These are phyloP conservation scores for Patiria pectinifera DNA, from an alignment of 53 echinoderm and acorn worm species.

Conservation along the genomic window DNA sequence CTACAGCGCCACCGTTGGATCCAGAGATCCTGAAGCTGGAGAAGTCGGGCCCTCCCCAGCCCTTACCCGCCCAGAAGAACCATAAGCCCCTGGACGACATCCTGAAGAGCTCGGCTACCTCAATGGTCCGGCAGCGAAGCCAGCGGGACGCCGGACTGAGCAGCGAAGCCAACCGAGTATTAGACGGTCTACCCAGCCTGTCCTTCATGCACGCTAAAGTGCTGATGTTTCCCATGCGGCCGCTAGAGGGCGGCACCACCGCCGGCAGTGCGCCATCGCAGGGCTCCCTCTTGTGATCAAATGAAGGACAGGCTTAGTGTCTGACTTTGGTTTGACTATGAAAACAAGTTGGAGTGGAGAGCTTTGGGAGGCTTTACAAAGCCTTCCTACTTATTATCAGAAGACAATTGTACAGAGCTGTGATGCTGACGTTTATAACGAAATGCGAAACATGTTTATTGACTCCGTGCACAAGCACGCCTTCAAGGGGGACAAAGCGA, in stretches of 20 bases:
- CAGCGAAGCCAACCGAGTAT: conserved; percentile 78
- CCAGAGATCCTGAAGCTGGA: conserved; percentile 88
- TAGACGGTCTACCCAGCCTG: conserved; percentile 82
- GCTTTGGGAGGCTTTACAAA: too few relatives aligned
- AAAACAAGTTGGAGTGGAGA: too few relatives aligned
- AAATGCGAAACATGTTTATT: too few relatives aligned
- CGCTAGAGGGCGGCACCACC: conserved; percentile 40
- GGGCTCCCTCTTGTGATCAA: conserved; percentile 48
- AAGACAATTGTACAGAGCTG: too few relatives aligned
- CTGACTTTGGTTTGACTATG: too few relatives aligned
- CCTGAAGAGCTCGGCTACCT: conserved; percentile 84
- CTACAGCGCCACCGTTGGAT: conserved; percentile 81
- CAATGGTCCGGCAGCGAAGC: conserved; percentile 86
- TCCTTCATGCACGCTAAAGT: conserved; percentile 98
- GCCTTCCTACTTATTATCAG: too few relatives aligned
- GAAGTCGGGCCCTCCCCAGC: conserved; percentile 64
- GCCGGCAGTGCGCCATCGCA: neutral
- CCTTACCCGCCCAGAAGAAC: conserved; percentile 55
- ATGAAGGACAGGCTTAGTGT: neutral
- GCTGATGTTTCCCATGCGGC: conserved; percentile 91
- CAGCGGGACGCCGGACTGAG: conserved; percentile 83
- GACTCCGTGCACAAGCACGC: too few relatives aligned
- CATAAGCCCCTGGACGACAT: conserved; percentile 88
- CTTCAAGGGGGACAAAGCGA: too few relatives aligned
- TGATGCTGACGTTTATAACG: too few relatives aligned